phyloP scores from a whole-genome alignment of 1,140 invertebrate genomes.

The Eufriesea mexicana region DNA sequence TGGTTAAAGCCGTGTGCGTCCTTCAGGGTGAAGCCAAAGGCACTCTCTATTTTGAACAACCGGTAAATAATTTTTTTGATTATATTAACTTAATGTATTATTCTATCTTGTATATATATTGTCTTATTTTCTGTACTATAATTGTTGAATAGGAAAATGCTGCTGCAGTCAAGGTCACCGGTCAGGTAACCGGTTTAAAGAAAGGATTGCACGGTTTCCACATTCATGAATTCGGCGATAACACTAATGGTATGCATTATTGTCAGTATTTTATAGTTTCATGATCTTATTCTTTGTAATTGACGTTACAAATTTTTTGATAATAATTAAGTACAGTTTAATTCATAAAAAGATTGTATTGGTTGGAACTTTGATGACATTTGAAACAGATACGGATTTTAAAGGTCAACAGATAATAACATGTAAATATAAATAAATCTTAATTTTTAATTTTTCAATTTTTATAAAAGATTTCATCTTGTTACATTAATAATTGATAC shows the following conservation, averaged over 20 bases:
- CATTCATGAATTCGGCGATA: slow-evolving; percentile 98
- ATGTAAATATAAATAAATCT: neutral
- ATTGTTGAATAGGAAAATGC: slow-evolving; percentile 77
- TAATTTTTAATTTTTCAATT: no score
- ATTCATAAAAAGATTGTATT: neutral
- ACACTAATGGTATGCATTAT: slow-evolving; percentile 89
- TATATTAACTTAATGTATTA: neutral
- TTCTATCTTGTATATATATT: neutral
- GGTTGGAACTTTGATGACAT: neutral
- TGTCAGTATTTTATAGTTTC: neutral
- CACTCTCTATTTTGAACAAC: slow-evolving; percentile 90
- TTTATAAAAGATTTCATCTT: neutral
- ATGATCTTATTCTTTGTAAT: slow-evolving; percentile 12
- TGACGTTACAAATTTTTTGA: neutral
- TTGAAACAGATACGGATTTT: neutral
- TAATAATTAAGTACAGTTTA: neutral
- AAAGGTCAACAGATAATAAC: slow-evolving; percentile 16
- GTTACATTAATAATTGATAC: neutral
- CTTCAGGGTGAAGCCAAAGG: slow-evolving; percentile 92
- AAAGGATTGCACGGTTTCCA: slow-evolving; percentile 95
- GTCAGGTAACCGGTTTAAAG: slow-evolving; percentile 87
- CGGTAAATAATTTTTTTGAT: slow-evolving; percentile 82
- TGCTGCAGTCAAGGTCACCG: slow-evolving; percentile 86
- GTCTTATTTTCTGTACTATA: slow-evolving; percentile 11
- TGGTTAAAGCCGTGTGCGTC: slow-evolving; percentile 91